Percentiles rank a stretch among this genome's conserved stretches.
These are phyloP conservation scores for Siderastrea radians DNA, from an alignment of 92 coral and sea anemone species.

Conservation along the genomic window DNA sequence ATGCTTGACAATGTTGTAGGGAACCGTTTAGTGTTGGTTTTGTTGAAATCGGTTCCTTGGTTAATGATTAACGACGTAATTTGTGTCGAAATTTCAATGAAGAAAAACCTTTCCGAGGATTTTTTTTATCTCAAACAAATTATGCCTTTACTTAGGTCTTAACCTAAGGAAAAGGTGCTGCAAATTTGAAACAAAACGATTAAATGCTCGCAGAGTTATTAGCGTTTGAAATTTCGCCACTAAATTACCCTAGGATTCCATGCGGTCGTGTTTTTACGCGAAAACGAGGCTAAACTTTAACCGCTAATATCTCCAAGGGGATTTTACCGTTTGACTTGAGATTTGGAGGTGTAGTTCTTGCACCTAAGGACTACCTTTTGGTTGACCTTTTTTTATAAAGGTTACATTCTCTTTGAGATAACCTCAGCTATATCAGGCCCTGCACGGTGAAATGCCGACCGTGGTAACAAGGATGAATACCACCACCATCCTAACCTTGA, in stretches of 20 bases:
- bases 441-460: too few relatives aligned
- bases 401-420: background rate
- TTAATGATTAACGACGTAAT: slow-evolving; percentile 2
- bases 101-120: too few relatives aligned
- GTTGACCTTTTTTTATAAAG: background rate
- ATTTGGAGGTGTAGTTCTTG: background rate
- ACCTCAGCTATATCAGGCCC: background rate
- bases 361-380: background rate
- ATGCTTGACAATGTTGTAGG: background rate
- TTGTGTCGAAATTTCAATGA: background rate
- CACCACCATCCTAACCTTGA: too few relatives aligned
- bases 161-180: too few relatives aligned
- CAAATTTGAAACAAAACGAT: too few relatives aligned
- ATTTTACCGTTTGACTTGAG: background rate
- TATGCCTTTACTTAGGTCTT: too few relatives aligned
- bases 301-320: slow-evolving; percentile 11
- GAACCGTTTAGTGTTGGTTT: slow-evolving; percentile 20
- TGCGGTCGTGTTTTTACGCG: background rate
- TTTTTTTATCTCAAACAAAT: too few relatives aligned
- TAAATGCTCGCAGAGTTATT: background rate
- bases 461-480: too few relatives aligned
- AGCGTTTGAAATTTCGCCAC: background rate
- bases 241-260: too few relatives aligned
- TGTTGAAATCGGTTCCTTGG: background rate
- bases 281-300: slow-evolving; percentile 32